Base-by-base conservation (phyloP, 2,113 vertebrate genomes). In the Galemys pyrenaicus region DNA sequence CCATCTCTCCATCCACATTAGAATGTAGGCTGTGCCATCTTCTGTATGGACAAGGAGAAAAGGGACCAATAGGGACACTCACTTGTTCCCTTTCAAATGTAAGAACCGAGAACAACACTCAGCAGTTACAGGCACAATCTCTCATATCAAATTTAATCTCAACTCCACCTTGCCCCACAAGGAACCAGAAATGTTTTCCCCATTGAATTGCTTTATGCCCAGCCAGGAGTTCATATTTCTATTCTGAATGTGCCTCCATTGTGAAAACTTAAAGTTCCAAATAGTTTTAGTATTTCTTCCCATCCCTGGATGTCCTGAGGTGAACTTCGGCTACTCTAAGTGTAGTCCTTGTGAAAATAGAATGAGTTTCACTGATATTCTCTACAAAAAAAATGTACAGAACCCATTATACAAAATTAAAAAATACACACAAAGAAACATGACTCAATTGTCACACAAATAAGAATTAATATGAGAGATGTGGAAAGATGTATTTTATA, bases 1-100 rank as follows among this genome's bases (percentile, higher is more conserved):
- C 49, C 46, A 6, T n/a, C 2, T 64, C 0, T 3, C 8, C 4
- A 20, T 4, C 2, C 10, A 28, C 22, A 1, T 4, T 35, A 22
- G 11, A 35, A 56, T 17, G 9, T 6, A 62, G 2, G 0, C 0
- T 30, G 51, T 3, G 30, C 26, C 49, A 41, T 3, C 11, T 22
- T 9, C 3, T 10, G 37, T n/a, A 39, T 26, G 20, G 46, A 71
- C 32, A 11, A 6, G 7, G 4, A 1, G 3, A 5, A 58, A 6
- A 11, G 12, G 37, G 1, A 62, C 9, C 28, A 10, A 30, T 6
- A 30, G 13, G n/a, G 6, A 6, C 8, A 44, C 68, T 17, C 8
- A n/a, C 5, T 28, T 20, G 9, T 16, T 44, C 39, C 1, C 54
- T 49, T 32, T 44, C 32, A 51, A 9, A 3, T 20, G 20, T 46